Conservation (phyloP, 2,888 invertebrate species). For the Slavum lentiscoides region DNA sequence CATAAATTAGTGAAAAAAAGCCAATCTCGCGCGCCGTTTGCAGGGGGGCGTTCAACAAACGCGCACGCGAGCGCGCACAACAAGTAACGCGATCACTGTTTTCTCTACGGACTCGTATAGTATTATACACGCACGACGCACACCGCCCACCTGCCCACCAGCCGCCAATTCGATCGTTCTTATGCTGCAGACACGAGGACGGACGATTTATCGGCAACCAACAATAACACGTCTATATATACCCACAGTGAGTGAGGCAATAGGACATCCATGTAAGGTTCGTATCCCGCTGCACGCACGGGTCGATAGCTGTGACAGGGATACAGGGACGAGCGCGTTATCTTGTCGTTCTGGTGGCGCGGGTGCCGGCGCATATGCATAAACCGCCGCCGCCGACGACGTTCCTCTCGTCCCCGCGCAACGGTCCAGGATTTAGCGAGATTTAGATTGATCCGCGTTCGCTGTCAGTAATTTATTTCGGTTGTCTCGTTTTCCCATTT, state of each 20-base stretch:
- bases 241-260: neutral
- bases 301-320: neutral
- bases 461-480: constrained; percentile 50
- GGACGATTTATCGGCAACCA: constrained; percentile 29
- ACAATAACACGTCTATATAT: neutral
- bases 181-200: neutral
- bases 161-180: neutral
- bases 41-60: too few relatives aligned
- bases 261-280: neutral
- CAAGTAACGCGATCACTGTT: neutral
- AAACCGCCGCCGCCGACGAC: constrained; percentile 19
- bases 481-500: constrained; percentile 42
- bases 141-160: too few relatives aligned
- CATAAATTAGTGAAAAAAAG: constrained; percentile 16
- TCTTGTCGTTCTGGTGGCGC: constrained; percentile 27
- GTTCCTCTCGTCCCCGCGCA: neutral
- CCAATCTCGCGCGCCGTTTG: constrained; percentile 10
- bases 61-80: neutral
- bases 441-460: constrained; percentile 50
- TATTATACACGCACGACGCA: neutral
- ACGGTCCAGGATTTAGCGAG: constrained; percentile 37
- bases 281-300: neutral
- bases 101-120: constrained; percentile 31
- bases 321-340: constrained; percentile 21
- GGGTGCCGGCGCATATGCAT: constrained; percentile 31